These are phyloP conservation scores for Camelus bactrianus DNA, from an alignment of 2,113 vertebrate species.

Conservation along the genomic window DNA sequence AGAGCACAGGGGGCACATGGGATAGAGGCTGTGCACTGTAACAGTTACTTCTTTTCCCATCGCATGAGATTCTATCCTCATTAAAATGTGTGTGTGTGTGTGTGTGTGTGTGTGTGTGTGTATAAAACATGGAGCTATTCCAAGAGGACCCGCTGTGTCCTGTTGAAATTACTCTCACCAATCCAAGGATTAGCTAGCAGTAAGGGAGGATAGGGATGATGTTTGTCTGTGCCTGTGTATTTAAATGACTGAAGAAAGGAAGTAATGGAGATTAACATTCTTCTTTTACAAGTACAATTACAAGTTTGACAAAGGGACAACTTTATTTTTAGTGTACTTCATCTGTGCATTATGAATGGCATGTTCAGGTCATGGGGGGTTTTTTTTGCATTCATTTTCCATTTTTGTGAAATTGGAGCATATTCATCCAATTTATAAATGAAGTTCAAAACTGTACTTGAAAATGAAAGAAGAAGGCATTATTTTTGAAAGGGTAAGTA, in stretches of 20 bases:
- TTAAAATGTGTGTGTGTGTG: conserved; percentile 19
- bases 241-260: conserved; percentile 63
- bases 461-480: conserved; percentile 46
- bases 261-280: neutral
- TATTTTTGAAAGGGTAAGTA: conserved; percentile 26
- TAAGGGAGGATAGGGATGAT: neutral
- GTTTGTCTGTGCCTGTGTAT: conserved; percentile 47
- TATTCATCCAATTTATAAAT: conserved; percentile 48
- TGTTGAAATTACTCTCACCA: conserved; percentile 57
- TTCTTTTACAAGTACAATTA: conserved; percentile 63
- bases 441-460: conserved; percentile 47
- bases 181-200: conserved; percentile 34
- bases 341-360: conserved; percentile 45
- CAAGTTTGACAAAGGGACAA: conserved; percentile 53
- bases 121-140: conserved; percentile 29
- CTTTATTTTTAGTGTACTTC: conserved; percentile 55
- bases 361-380: neutral
- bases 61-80: conserved; percentile 40
- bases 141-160: neutral
- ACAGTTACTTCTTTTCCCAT: conserved; percentile 21
- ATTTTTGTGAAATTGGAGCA: conserved; percentile 47
- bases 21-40: neutral
- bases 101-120: no score
- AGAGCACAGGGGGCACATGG: neutral
- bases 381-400: conserved; percentile 59